Base-by-base conservation (phyloP, 53 echinoderm and acorn worm genomes). In the Patiria pectinifera region DNA sequence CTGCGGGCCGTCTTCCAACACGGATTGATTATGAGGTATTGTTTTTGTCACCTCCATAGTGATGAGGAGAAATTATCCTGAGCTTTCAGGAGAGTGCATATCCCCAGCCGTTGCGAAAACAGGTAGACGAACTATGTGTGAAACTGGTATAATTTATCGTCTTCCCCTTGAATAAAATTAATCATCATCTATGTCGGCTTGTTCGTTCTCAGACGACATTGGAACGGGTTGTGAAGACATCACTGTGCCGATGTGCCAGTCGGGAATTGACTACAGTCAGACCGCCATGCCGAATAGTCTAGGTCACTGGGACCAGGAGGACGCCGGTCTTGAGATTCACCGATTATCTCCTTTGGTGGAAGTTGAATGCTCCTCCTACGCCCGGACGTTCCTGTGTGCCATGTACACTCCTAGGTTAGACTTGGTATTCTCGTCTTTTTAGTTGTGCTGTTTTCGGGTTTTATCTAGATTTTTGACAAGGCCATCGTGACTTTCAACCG, bases 211-310 rank as follows among this genome's bases (percentile, higher is more conserved):
- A 35, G 35, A 35, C 35, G 35, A 35, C 35, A 35, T 35, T 35
- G 35, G 35, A 35, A 18, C 22, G 21, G 58, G 61, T 7, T 93
- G 93, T 69, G 80, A 93, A 87, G 18, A 80, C 47, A 86, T 93
- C 45, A 87, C 87, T 43, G 5, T 93, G 23, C 43, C 69, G 0
- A 23, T 93, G 83, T 93, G 93, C 63, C 3, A 15, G 18, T 87
- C 87, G 16, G 93, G n/a, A n/a, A 24, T 93, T 44, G 90, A 60
- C 77, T 93, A 93, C 83, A 43, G 44, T 4, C 48, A 90, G 70
- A 91, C 94, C 19, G 18, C 53, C 5, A 71, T 94, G 79, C 94
- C 94, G 19, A 91, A 91, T 59, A 24, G 26, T n/a, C 22, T 85
- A 15, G 59, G 59, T 25, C 91, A 91, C 3, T 16, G 13, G 19